phyloP scores from a whole-genome alignment of 2,888 invertebrate genomes.

The Nemoura dubitans region DNA sequence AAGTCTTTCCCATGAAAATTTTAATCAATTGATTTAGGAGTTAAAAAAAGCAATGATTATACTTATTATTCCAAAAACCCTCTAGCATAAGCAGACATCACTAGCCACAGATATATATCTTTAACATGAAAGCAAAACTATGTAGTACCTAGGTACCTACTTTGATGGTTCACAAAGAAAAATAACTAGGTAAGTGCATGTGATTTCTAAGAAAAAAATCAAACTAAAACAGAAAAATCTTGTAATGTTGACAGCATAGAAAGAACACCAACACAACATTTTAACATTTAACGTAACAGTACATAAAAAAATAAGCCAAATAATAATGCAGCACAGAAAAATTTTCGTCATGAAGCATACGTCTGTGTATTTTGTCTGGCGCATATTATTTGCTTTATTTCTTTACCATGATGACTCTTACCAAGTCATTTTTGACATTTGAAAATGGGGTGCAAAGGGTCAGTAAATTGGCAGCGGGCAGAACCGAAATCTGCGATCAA shows the following conservation, averaged over 20 bases:
- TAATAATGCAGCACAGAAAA: neutral
- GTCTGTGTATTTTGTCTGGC: neutral
- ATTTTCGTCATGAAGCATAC: neutral
- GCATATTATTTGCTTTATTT: neutral
- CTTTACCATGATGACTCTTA: neutral
- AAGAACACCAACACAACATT: conserved; percentile 31
- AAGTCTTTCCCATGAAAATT: neutral
- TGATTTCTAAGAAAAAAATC: neutral
- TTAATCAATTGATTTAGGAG: neutral
- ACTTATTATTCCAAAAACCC: too few species aligned
- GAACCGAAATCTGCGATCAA: neutral
- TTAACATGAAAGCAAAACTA: neutral
- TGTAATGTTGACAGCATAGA: neutral
- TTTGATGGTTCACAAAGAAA: neutral
- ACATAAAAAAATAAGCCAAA: neutral
- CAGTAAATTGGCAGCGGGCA: neutral
- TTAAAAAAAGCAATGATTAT: neutral
- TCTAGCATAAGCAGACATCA: too few species aligned
- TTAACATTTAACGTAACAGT: conserved; percentile 1
- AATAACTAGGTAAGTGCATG: neutral
- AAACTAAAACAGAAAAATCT: neutral
- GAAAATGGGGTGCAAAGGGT: conserved; percentile 1
- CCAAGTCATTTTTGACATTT: neutral
- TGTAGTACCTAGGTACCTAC: neutral
- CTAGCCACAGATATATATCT: too few species aligned